A percentile compares a stretch with the other conserved stretches of the same genome.
phyloP scores from a whole-genome alignment of 2,888 invertebrate genomes.

The Sinelater perroti region DNA sequence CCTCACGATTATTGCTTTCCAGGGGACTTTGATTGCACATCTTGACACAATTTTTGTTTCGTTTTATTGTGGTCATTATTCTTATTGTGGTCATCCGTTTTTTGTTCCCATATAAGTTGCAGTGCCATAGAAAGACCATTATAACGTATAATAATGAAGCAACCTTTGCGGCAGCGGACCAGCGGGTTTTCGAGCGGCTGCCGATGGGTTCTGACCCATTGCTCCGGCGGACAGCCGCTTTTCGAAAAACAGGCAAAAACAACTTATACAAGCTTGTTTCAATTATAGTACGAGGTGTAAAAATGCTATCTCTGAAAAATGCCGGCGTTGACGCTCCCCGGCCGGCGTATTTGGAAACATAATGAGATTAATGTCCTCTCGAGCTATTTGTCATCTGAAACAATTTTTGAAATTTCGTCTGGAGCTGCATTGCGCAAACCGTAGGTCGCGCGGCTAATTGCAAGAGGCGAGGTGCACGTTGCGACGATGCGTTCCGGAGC shows the following conservation, averaged over 20 bases:
- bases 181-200: conserved; percentile 9
- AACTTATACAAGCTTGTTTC: conserved; percentile 55
- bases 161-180: conserved; percentile 43
- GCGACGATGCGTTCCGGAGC: conserved; percentile 49
- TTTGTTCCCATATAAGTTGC: conserved; percentile 40
- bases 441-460: conserved; percentile 25
- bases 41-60: conserved; percentile 36
- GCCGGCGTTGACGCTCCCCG: conserved; percentile 22
- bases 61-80: conserved; percentile 38
- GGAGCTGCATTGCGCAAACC: no score
- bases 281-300: conserved; percentile 54
- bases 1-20: conserved; percentile 35
- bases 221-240: conserved; percentile 12
- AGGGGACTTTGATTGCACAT: conserved; percentile 26
- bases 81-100: conserved; percentile 36
- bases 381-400: not conserved
- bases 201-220: conserved; percentile 18
- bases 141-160: conserved; percentile 49
- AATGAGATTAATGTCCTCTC: conserved; percentile 13
- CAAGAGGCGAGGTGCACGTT: conserved; percentile 39
- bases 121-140: conserved; percentile 46
- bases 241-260: conserved; percentile 41
- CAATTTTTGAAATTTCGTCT: not conserved
- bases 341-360: conserved; percentile 10
- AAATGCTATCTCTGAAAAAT: conserved; percentile 48